Evolutionary conservation across 2,113 vertebrate species (phyloP).

Genomic region (Nymphicus hollandicus): DNA sequence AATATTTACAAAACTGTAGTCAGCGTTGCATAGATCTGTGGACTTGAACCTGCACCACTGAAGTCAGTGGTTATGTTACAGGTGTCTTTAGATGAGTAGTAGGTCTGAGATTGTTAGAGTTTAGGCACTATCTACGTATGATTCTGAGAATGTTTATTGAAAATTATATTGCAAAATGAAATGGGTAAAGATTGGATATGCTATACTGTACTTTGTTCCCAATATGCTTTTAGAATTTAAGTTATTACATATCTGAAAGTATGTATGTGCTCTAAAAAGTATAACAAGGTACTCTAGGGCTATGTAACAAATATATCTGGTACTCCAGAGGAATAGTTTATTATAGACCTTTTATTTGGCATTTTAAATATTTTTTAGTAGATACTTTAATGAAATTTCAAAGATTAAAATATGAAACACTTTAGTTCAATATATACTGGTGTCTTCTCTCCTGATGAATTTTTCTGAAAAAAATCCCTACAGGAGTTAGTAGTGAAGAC

Average conservation of each 20-base stretch:
- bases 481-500: slow-evolving; percentile 98
- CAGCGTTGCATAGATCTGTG: not conserved
- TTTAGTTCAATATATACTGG: not conserved
- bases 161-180: not conserved
- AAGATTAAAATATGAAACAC: not conserved
- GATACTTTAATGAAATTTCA: not conserved
- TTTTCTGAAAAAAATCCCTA: not conserved
- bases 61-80: not conserved
- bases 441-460: not conserved
- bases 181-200: not conserved
- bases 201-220: not conserved
- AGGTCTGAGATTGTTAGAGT: not conserved
- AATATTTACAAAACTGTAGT: not conserved
- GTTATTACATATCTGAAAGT: not conserved
- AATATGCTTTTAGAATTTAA: not conserved
- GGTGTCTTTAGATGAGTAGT: not conserved
- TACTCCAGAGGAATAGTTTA: not conserved
- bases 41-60: not conserved
- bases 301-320: not conserved
- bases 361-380: not conserved
- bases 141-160: not conserved
- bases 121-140: not conserved
- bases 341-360: not conserved
- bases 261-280: not conserved
- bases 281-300: not conserved